Conservation (phyloP, 2,888 invertebrate genomes). For the Trachelus stipa region DNA sequence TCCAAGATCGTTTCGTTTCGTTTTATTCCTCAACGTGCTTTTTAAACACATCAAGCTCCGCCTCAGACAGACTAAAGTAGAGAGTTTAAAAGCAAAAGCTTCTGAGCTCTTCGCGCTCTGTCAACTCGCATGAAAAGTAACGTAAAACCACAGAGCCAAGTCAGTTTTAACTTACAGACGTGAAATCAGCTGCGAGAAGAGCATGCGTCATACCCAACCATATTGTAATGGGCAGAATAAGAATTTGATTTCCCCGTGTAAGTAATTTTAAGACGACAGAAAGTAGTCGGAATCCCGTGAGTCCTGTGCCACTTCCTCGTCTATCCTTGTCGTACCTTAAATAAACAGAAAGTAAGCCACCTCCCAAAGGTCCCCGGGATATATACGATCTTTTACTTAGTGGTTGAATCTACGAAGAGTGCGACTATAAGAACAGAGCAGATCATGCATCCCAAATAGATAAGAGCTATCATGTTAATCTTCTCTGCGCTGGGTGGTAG, state of each 20-base stretch:
- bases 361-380: neutral
- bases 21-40: neutral
- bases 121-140: neutral
- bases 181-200: constrained; percentile 73
- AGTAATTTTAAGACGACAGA: constrained; percentile 72
- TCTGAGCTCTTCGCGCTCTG: neutral
- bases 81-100: neutral
- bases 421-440: constrained; percentile 73
- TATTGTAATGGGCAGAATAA: constrained; percentile 75
- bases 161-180: constrained; percentile 62
- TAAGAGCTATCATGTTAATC: constrained; percentile 72
- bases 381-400: constrained; percentile 61
- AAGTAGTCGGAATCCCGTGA: constrained; percentile 68
- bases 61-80: neutral
- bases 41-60: neutral
- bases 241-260: constrained; percentile 71
- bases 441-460: constrained; percentile 74
- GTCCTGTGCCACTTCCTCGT: constrained; percentile 57
- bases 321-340: constrained; percentile 68
- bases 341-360: constrained; percentile 12
- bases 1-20: neutral
- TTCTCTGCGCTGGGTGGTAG: constrained; percentile 69
- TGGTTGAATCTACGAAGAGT: constrained; percentile 74
- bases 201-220: constrained; percentile 79
- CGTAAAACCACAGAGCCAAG: constrained; percentile 2